These are phyloP conservation scores for Siniperca scherzeri DNA, from an alignment of 2,797 vertebrate genomes.

Conservation along the genomic window DNA sequence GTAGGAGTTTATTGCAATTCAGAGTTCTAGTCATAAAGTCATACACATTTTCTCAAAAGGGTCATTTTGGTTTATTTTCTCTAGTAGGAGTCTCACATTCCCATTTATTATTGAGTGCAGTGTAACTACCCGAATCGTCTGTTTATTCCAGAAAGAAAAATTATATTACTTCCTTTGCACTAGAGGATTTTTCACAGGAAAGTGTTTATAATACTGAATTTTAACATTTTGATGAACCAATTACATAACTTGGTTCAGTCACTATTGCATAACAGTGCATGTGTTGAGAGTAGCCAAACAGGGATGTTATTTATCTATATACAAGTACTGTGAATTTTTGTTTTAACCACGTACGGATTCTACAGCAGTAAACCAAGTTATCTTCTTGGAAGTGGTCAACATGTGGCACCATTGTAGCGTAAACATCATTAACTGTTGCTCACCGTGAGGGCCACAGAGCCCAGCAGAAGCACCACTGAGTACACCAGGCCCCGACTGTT, in stretches of 20 bases:
- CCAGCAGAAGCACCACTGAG: conserved; percentile 94
- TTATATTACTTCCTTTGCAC: neutral
- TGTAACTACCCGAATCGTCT: neutral
- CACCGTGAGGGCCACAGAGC: conserved; percentile 96
- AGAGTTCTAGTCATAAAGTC: too few relatives aligned
- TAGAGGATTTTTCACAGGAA: neutral
- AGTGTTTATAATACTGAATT: conserved; percentile 12
- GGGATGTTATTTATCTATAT: neutral
- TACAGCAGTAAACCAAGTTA: neutral
- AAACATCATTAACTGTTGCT: conserved; percentile 71
- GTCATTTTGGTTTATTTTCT: neutral
- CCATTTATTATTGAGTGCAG: neutral
- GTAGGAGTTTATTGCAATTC: neutral
- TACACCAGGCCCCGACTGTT: conserved; percentile 96
- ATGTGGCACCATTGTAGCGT: neutral
- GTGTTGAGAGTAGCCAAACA: conserved; percentile 2
- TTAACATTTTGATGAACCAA: conserved; percentile 38
- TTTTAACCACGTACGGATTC: neutral
- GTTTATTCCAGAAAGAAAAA: conserved; percentile 14
- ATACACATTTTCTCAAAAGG: too few relatives aligned
- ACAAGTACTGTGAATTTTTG: neutral
- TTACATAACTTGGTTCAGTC: conserved; percentile 30
- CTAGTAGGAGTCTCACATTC: neutral
- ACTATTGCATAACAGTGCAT: conserved; percentile 22
- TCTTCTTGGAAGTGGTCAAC: neutral